Base-by-base conservation (phyloP, 2,888 invertebrate species). In the Apoderus coryli region DNA sequence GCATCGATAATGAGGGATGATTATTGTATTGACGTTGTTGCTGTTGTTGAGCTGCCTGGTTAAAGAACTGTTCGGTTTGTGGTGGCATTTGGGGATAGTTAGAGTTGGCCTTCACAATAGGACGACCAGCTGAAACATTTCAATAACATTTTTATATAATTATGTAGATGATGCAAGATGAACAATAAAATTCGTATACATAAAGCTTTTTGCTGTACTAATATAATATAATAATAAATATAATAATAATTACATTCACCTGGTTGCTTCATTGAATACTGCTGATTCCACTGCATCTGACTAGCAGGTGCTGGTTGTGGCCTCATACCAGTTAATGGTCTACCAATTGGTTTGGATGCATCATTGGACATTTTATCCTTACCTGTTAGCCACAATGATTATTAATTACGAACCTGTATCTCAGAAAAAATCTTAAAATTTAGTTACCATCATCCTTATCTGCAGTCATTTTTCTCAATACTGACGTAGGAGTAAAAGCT, bases 401-500 rank as follows among this genome's bases (percentile, higher is more conserved):
- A 19, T 24, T 24, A 24, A 5, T 24, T 6, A 7, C 24, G 7
- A 10, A 6, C 10, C 10, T 24, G 24, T 24, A 19, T 19, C 9
- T 19, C 9, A 9, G 19, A 19, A 19, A 9, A 19, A 19, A 19
- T 9, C 19, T 19, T 7, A 19, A 19, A 6, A 10, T 9, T 9
- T 7, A 6, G 10, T 25, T 32, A 63, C 74, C 73, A 12, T 67
- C 67, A 43, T 85, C 82, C 53, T 85, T 85, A 46, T 86, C 86
- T 2, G 86, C 86, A 4, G 88, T 89, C 88, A 90, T 88, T 63
- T 90, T 90, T 38, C 89, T 72, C 50, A 92, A 66, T 37, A 92
- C 92, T 37, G 90, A 86, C 15, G 90, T 92, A 35, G 92, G 92
- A 1, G 89, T 92, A 60, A 92, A 90, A 12, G 86, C 79, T 44